Base-by-base conservation (phyloP, 2,797 vertebrate genomes). In the Cyclura pinguis region DNA sequence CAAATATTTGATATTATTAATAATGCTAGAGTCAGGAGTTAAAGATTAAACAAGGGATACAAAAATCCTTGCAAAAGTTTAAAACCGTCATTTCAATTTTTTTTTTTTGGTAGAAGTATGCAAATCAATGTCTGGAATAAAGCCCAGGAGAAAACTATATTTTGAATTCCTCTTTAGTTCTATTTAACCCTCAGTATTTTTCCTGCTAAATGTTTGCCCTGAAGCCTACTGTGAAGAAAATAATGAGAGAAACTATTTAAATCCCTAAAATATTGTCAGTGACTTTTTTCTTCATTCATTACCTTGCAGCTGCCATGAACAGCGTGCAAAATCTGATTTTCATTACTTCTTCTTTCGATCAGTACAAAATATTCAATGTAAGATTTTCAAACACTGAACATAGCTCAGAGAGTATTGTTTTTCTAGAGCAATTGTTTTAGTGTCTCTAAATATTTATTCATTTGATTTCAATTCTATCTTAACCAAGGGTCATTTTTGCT, bases 1-100 rank as follows among this genome's bases (percentile, higher is more conserved):
- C 93, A 96, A 96, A 96, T 95, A 96, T 95, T 96, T 97, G 94
- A 96, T 92, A 89, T 92, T 95, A 96, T 95, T 96, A 97, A 95
- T 96, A 96, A 95, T 94, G 92, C 88, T 94, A 88, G 88, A 95
- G 88, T 96, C 94, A 97, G 93, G 92, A 96, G 90, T 96, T 96
- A 95, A 91, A 83, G 92, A 96, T 95, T 96, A 97, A 97, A 94
- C 91, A 95, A 94, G 88, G 91, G 89, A 92, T 93, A 95, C 81
- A 95, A 95, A 95, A 96, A 91, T 87, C 93, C 16, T 84, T 94
- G 72, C 88, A 93, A 91, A 88, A 94, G 91, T 96, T 96, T 95
- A 95, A 96, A 69, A 96, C 92, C 47, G 93, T 88, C 18, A 1
- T 94, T 96, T 95, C 2, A 47, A 95, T 95, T 95, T 88, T 84